Base-by-base conservation (phyloP, 2,888 invertebrate species). In the Oasisia sp. region DNA sequence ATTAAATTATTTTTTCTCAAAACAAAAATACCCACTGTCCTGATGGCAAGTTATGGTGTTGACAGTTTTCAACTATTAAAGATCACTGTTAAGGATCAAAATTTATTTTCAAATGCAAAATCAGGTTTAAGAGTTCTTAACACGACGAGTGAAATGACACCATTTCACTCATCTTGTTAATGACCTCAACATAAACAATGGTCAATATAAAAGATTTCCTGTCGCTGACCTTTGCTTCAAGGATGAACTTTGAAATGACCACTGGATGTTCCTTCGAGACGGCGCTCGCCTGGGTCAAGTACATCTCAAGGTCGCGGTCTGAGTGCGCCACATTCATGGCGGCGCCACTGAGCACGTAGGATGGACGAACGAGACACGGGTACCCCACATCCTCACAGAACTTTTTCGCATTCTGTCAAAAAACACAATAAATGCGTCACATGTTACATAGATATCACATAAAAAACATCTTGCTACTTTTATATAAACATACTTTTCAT, bases 331-430 rank as follows among this genome's bases (percentile, higher is more conserved):
- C 96, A 94, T 99, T 99, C 99, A 99, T 99, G 2, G 99, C 99
- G 0, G 99, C 99, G 0, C 99, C 99, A 95, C 99, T 99, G 12
- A 99, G 97, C 5, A 99, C 99, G 96, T 99, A 99, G 0, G 99
- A 99, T 0, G 99, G 99, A 4, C 99, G 97, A 0, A 99, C 99
- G 92, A 99, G 97, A 95, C 99, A 99, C 0, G 99, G 99, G 96
- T 98, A 99, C 0, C 98, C 99, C 8, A 99, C 99, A 97, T 99
- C 98, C 92, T 98, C 98, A 96, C 99, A 99, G 96, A 99, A 99
- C 92, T 97, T 97, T 92, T 98, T 97, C 0, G 99, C 99, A 0
- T 98, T 98, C 96, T 96, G 94, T n/a, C 14, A 91, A 91, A 27
- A 74, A 27, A n/a, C 19, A 74, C 27, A 27, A 74, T 74, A 5